A percentile compares a stretch with the other conserved stretches of the same genome.
phyloP scores from a whole-genome alignment of 2,888 invertebrate genomes.

The Macrophya alboannulata region DNA sequence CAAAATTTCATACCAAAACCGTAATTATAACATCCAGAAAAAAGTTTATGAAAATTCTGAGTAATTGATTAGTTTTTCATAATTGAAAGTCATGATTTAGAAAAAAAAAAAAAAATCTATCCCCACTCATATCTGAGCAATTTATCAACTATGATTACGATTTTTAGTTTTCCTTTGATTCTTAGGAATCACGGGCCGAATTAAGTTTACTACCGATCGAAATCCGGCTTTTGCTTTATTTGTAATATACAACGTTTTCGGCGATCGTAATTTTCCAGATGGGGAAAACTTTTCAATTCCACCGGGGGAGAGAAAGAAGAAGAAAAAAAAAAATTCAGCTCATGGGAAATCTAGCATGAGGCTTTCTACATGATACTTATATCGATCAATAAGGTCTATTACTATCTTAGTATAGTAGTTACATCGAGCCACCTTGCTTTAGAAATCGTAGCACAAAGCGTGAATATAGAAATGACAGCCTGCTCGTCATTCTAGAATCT shows the following conservation, averaged over 20 bases:
- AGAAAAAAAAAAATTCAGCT: background rate
- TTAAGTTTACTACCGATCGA: background rate
- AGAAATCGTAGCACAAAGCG: background rate
- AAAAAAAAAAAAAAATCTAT: background rate
- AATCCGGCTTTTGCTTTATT: background rate
- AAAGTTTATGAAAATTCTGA: no score
- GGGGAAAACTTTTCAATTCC: slow-evolving; percentile 26
- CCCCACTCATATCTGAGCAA: background rate
- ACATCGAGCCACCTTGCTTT: background rate
- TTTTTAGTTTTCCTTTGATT: background rate
- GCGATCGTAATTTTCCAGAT: slow-evolving; percentile 6
- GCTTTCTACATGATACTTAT: slow-evolving; percentile 9
- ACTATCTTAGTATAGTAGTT: background rate
- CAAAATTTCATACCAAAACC: background rate
- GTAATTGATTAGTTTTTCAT: no score
- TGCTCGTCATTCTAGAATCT: slow-evolving; percentile 15
- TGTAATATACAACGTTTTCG: background rate
- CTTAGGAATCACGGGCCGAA: background rate
- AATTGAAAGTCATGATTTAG: no score
- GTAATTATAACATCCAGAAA: background rate
- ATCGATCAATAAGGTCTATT: slow-evolving; percentile 13
- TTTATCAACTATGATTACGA: background rate
- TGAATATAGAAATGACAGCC: background rate
- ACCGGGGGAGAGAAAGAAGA: background rate
- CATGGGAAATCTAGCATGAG: slow-evolving; percentile 38